Evolutionary conservation across 2,888 invertebrate genomes (phyloP).

Genomic region (Heteromyza rotundicornis): DNA sequence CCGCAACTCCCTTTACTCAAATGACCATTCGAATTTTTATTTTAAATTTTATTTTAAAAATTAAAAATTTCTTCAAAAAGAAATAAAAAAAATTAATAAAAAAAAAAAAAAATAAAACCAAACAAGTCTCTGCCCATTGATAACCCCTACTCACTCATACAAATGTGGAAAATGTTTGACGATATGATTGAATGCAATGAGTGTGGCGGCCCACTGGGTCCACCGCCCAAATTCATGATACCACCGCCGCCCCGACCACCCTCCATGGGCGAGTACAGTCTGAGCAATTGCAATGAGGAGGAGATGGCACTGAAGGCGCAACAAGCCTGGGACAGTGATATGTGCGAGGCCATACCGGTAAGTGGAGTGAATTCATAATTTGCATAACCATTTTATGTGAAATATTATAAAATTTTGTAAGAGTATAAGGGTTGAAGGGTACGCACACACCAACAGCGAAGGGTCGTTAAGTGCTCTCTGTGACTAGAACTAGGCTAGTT

Average conservation of each 20-base stretch:
- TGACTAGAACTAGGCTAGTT: constrained; percentile 1
- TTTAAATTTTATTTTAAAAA: not conserved
- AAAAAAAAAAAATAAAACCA: constrained; percentile 21
- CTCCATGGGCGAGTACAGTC: constrained; percentile 49
- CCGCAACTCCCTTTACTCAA: not conserved
- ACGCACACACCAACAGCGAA: not conserved
- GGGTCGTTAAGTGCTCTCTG: not conserved
- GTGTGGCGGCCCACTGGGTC: constrained; percentile 58
- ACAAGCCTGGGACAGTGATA: constrained; percentile 58
- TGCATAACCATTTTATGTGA: constrained; percentile 1
- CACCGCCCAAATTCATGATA: constrained; percentile 61
- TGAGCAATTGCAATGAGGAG: constrained; percentile 56
- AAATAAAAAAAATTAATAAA: not conserved
- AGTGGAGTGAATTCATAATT: constrained; percentile 36
- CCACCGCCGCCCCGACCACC: constrained; percentile 62
- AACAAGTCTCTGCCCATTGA: constrained; percentile 4
- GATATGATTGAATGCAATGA: constrained; percentile 61
- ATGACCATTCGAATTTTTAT: not conserved
- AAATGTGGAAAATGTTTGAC: constrained; percentile 63
- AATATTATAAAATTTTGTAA: not conserved
- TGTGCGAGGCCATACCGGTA: constrained; percentile 63
- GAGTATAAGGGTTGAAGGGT: not conserved
- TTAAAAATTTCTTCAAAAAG: not conserved
- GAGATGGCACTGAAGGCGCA: constrained; percentile 50
- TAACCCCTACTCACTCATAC: too few species aligned